A percentile compares a stretch with the other conserved stretches of the same genome.
Conservation (phyloP, 2,888 invertebrate genomes). For the Phaonia tiefii region DNA sequence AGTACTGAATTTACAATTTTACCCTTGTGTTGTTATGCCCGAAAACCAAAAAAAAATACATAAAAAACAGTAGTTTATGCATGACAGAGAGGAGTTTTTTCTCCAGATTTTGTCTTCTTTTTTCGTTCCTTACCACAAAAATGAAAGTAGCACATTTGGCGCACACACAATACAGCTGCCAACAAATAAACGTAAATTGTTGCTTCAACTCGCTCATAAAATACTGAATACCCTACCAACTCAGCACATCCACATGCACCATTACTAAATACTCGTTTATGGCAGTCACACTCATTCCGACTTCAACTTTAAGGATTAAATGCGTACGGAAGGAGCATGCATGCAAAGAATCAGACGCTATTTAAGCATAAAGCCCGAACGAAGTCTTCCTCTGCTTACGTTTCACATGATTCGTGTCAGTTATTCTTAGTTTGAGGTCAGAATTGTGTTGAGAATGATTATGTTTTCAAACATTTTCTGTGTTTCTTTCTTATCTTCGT, state of each 20-base stretch:
- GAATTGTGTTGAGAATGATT: slow-evolving; percentile 34
- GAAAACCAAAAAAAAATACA: not conserved
- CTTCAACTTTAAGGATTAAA: slow-evolving; percentile 61
- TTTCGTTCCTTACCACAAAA: slow-evolving; percentile 33
- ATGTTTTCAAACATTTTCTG: slow-evolving; percentile 21
- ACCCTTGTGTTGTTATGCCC: slow-evolving; percentile 19
- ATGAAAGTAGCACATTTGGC: slow-evolving; percentile 66
- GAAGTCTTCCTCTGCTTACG: not conserved
- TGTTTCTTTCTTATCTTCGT: slow-evolving; percentile 35
- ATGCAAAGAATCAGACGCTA: slow-evolving; percentile 21
- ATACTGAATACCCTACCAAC: slow-evolving; percentile 21
- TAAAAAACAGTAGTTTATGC: slow-evolving; percentile 41
- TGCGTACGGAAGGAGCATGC: slow-evolving; percentile 50
- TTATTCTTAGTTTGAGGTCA: slow-evolving; percentile 56
- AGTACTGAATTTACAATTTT: slow-evolving; percentile 39
- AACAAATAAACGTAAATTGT: slow-evolving; percentile 54
- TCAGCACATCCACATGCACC: slow-evolving; percentile 24
- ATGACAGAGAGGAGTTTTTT: slow-evolving; percentile 9
- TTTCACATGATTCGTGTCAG: not conserved
- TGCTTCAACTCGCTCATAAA: slow-evolving; percentile 46
- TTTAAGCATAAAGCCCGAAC: slow-evolving; percentile 12
- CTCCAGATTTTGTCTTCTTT: slow-evolving; percentile 44
- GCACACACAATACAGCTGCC: slow-evolving; percentile 64
- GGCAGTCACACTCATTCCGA: slow-evolving; percentile 43
- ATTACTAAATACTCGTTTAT: too few relatives aligned